Conservation (phyloP, 2,113 vertebrate species). For the Coptodon rendalli region DNA sequence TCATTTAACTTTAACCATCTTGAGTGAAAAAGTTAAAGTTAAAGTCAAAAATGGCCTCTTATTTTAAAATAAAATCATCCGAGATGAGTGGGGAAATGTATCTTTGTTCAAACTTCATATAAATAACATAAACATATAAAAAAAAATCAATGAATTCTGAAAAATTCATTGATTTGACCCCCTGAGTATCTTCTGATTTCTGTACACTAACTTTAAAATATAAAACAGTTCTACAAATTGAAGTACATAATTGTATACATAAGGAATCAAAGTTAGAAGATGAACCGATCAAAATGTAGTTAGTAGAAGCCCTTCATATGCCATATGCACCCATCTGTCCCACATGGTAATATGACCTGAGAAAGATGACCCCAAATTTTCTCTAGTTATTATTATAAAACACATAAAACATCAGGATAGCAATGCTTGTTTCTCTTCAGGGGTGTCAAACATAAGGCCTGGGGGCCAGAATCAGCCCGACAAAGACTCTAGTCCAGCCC, state of each 20-base stretch:
- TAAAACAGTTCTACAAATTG: background rate
- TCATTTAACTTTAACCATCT: background rate
- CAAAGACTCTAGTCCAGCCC: background rate
- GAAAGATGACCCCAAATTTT: background rate
- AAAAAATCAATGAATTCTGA: background rate
- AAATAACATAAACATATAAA: background rate
- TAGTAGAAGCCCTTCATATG: background rate
- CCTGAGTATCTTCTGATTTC: background rate
- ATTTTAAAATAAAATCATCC: background rate
- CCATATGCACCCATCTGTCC: background rate
- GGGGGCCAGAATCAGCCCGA: background rate
- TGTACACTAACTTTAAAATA: background rate
- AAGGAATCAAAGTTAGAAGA: background rate
- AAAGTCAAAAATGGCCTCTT: background rate
- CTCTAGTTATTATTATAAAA: background rate
- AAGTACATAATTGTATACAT: background rate
- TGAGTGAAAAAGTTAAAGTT: background rate
- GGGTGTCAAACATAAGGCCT: background rate
- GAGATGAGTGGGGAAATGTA: background rate
- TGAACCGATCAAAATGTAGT: background rate
- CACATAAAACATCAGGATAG: background rate
- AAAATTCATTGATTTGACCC: background rate
- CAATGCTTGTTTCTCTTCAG: background rate
- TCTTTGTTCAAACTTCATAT: background rate
- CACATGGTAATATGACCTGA: background rate